Evolutionary conservation across 2,113 vertebrate species (phyloP), one percentile per base, ranked within the genome.

Genomic region (Nothocercus julius): DNA sequence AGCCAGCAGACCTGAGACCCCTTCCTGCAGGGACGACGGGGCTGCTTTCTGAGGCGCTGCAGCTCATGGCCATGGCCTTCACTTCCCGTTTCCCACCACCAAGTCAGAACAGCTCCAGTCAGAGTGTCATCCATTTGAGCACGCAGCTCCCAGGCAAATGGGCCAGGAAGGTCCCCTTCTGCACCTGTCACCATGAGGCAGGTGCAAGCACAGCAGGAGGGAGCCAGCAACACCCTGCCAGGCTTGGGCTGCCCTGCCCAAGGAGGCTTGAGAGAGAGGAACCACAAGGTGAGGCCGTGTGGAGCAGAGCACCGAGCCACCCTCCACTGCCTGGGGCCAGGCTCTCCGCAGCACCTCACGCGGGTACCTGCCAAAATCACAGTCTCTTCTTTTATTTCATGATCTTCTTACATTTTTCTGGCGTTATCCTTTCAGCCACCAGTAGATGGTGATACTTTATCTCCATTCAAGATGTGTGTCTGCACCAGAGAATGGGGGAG

Each of bases 401-500:
- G 27, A 30, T 21, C 40, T 62, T 15, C 63, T 22, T 9, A 67
- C 13, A 45, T 66, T 9, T 61, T 61, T 45, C 78, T 66, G 67
- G 42, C 7, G 73, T 95, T 64, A 92, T 96, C 45, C 92, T 90
- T 89, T 17, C 61, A 72, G 81, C 56, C 5, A 5, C 95, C 95
- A 73, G 95, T 53, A 97, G 95, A 87, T 92, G 91, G 95, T 36
- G 90, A 83, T 93, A 8, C 83, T 85, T 90, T 56, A 91, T 96
- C 79, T 96, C 32, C 69, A 61, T 30, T 45, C 10, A 40, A 79
- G 54, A 21, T 58, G 28, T 24, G 2, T 6, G 34, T 4, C 12
- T 18, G 17, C 25, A 0, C 10, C 7, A 59, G 28, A 38, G 56
- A 61, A 40, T 1, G 58, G 12, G 38, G 53, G 64, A 70, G 21